Percentiles rank a stretch among this genome's conserved stretches.
phyloP scores from a whole-genome alignment of 92 coral and sea anemone genomes.

The Blastomussa wellsi region DNA sequence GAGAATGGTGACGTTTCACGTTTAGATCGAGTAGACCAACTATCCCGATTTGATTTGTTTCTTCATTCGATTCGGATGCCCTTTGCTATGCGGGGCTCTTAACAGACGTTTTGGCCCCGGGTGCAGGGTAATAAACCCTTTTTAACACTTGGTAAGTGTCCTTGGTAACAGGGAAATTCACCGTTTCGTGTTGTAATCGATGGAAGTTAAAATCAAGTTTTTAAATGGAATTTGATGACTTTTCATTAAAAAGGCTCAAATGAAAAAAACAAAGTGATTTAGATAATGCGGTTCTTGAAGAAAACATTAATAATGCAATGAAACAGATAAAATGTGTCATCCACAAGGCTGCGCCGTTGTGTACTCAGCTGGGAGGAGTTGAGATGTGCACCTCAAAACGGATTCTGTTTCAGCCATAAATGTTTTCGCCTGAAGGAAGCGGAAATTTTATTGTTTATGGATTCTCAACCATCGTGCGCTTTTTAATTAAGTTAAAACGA shows the following conservation, averaged over 20 bases:
- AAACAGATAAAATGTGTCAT: background rate
- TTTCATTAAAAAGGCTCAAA: background rate
- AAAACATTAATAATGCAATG: background rate
- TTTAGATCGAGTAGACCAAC: too few species aligned
- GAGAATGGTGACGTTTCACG: too few species aligned
- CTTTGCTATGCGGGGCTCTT: too few species aligned
- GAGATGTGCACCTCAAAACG: background rate
- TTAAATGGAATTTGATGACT: background rate
- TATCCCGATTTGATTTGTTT: too few species aligned
- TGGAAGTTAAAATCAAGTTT: background rate
- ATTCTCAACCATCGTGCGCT: background rate
- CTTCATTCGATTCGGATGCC: too few species aligned
- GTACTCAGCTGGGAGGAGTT: conserved; percentile 16
- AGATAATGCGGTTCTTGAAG: background rate
- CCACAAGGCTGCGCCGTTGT: background rate
- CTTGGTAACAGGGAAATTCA: too few species aligned
- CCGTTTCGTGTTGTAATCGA: too few species aligned
- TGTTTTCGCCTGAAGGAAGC: background rate
- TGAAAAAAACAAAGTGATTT: background rate
- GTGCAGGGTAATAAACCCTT: too few species aligned
- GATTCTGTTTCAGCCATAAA: background rate
- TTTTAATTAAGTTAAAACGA: background rate
- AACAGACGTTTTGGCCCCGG: too few species aligned
- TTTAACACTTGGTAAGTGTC: too few species aligned
- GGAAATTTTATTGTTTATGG: background rate